phyloP scores from a whole-genome alignment of 2,888 invertebrate genomes.

The Noctua janthe region DNA sequence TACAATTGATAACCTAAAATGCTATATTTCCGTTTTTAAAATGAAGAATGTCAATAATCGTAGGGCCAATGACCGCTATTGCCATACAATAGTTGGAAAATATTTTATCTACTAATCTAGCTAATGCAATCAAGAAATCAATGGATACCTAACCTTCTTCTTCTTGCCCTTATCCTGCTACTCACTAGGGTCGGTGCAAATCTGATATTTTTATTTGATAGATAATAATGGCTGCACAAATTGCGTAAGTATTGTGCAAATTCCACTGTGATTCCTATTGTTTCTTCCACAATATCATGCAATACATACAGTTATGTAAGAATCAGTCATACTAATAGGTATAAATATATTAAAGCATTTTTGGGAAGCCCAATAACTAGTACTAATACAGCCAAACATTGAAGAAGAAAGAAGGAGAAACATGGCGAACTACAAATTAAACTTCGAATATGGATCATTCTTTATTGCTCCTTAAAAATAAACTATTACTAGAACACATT shows the following conservation, averaged over 20 bases:
- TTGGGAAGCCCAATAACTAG: not conserved
- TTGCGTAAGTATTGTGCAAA: constrained; percentile 25
- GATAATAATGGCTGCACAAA: constrained; percentile 1
- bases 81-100: too few relatives aligned
- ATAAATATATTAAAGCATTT: not conserved
- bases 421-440: constrained; percentile 5
- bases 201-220: not conserved
- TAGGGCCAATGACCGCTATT: too few relatives aligned
- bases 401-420: too few relatives aligned
- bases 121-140: too few relatives aligned
- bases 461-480: constrained; percentile 65
- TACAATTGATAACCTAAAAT: too few relatives aligned
- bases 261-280: constrained; percentile 8
- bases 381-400: too few relatives aligned
- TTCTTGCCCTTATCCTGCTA: too few relatives aligned
- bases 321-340: not conserved
- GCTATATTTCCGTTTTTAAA: too few relatives aligned
- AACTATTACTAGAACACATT: constrained; percentile 57
- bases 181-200: not conserved
- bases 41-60: too few relatives aligned
- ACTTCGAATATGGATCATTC: constrained; percentile 32
- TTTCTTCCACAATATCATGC: not conserved
- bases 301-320: not conserved
- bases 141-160: too few relatives aligned
- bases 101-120: too few relatives aligned